These are phyloP conservation scores for Perodicticus potto DNA, from an alignment of 2,797 vertebrate genomes.

Conservation along the genomic window DNA sequence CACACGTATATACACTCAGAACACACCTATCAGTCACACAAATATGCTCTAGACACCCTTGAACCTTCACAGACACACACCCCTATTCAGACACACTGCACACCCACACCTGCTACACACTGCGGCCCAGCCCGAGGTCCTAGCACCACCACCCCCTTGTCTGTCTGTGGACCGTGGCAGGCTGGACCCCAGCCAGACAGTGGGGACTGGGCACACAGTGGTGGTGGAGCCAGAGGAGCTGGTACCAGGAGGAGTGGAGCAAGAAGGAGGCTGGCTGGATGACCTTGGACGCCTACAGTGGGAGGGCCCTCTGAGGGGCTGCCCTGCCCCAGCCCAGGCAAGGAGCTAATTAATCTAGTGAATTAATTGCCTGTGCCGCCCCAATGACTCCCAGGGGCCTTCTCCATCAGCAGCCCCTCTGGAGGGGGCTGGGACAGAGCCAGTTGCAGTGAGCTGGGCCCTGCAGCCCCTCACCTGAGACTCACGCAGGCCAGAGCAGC, in stretches of 20 bases:
- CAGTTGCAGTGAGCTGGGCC: not conserved
- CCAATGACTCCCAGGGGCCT: conserved; percentile 64
- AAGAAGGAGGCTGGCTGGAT: not conserved
- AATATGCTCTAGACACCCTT: too few relatives aligned
- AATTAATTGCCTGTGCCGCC: conserved; percentile 75
- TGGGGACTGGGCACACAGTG: conserved; percentile 59
- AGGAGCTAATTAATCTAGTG: conserved; percentile 80
- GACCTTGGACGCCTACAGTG: conserved; percentile 72
- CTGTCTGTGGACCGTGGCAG: conserved; percentile 33
- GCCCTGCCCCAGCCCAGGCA: conserved; percentile 32
- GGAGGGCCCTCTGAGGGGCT: not conserved
- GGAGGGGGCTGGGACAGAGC: conserved; percentile 25
- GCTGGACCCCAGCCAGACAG: conserved; percentile 70
- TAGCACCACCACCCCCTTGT: not conserved
- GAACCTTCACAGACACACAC: not conserved
- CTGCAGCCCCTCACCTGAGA: not conserved
- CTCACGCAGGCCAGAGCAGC: not conserved
- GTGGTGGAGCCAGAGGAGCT: not conserved
- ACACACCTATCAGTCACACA: not conserved
- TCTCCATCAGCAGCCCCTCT: conserved; percentile 68
- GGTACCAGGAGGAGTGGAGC: not conserved
- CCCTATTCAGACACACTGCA: not conserved
- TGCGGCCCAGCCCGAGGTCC: not conserved
- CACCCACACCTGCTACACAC: not conserved
- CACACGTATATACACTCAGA: accelerated